Evolutionary conservation across 2,797 vertebrate genomes (phyloP).

Genomic region (Fringilla coelebs): DNA sequence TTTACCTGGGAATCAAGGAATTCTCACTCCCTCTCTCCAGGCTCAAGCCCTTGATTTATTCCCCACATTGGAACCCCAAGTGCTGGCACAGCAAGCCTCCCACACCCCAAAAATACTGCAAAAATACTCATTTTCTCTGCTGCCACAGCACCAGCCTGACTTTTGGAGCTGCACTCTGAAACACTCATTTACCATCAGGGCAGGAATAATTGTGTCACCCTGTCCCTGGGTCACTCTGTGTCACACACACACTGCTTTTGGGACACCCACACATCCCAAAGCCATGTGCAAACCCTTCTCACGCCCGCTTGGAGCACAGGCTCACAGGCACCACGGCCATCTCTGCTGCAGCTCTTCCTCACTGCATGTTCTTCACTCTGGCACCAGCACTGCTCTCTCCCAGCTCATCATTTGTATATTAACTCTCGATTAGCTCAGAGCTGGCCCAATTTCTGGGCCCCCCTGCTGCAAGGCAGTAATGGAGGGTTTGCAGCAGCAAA

Average conservation of each 20-base stretch:
- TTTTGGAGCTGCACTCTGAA: accelerated
- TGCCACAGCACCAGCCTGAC: background rate
- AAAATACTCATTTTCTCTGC: background rate
- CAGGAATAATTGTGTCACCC: accelerated
- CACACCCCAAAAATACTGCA: accelerated
- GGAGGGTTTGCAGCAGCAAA: slow-evolving; percentile 37
- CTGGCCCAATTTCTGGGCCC: slow-evolving; percentile 37
- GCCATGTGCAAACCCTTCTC: accelerated
- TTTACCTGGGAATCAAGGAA: background rate
- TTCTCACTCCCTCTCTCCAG: background rate
- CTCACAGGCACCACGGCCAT: background rate
- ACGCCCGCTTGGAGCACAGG: background rate
- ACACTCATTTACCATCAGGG: accelerated
- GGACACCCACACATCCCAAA: background rate
- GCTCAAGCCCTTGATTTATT: background rate
- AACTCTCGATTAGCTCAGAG: background rate
- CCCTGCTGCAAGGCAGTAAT: background rate
- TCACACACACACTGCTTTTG: background rate
- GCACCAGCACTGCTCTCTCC: accelerated
- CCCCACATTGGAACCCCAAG: accelerated
- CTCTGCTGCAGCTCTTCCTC: background rate
- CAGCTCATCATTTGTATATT: slow-evolving; percentile 14
- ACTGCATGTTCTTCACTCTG: background rate
- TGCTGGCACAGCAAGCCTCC: background rate
- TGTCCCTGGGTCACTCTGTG: background rate